Conservation (phyloP, 2,113 vertebrate species). For the Vulpes lagopus region DNA sequence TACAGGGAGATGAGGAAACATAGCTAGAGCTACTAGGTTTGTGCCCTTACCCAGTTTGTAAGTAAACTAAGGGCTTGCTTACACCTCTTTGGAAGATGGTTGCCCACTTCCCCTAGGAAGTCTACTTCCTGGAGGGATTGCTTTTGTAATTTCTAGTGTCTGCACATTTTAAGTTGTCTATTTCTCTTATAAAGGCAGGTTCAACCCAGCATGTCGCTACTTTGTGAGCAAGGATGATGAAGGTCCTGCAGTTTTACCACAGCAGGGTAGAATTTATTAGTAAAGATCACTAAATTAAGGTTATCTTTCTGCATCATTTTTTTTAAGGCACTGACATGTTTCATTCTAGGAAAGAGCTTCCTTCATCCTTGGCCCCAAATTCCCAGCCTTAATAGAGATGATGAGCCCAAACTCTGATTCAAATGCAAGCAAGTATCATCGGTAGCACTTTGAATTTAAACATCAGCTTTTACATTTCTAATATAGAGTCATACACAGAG, state of each 20-base stretch:
- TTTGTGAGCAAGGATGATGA: neutral
- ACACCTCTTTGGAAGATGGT: neutral
- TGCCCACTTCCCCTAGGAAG: neutral
- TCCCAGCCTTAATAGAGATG: neutral
- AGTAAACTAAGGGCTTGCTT: neutral
- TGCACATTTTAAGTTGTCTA: neutral
- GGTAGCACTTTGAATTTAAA: conserved; percentile 18
- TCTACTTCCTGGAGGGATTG: neutral
- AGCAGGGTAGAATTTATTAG: neutral
- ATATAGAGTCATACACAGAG: neutral
- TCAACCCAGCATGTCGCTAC: neutral
- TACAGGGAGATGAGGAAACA: neutral
- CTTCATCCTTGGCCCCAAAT: neutral
- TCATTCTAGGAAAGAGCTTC: neutral
- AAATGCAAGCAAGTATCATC: neutral
- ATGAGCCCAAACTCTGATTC: neutral
- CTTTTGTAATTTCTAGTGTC: neutral
- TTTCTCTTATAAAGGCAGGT: neutral
- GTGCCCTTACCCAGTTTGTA: neutral
- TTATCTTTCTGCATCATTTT: neutral
- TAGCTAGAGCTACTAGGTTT: neutral
- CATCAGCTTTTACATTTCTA: conserved; percentile 16
- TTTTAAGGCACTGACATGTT: neutral
- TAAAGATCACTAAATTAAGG: neutral
- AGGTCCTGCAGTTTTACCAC: neutral